Conservation (phyloP, 1,140 invertebrate genomes). For the Drosophila santomea region DNA sequence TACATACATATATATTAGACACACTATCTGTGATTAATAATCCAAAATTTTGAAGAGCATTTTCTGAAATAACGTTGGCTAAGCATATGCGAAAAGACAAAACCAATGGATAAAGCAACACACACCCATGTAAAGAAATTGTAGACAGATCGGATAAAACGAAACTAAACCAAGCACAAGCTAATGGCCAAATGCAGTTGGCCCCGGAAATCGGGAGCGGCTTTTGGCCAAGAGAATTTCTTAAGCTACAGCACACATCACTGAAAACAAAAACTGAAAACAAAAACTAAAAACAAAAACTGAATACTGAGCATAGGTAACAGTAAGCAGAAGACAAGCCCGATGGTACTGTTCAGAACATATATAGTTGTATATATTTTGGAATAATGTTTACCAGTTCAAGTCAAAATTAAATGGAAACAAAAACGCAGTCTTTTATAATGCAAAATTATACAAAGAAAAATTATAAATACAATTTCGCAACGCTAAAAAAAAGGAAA, state of each 20-base stretch:
- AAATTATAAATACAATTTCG: constrained; percentile 33
- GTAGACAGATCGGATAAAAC: constrained; percentile 73
- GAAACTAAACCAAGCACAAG: constrained; percentile 63
- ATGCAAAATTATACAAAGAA: constrained; percentile 59
- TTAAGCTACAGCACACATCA: constrained; percentile 45
- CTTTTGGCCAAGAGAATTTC: constrained; percentile 44
- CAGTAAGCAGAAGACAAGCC: constrained; percentile 22
- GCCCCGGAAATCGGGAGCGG: not conserved
- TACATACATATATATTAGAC: constrained; percentile 84
- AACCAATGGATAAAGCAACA: constrained; percentile 40
- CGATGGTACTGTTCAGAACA: constrained; percentile 59
- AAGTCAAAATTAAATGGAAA: constrained; percentile 52
- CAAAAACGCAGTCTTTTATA: constrained; percentile 51
- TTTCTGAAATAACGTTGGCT: constrained; percentile 81
- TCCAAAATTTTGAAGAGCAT: constrained; percentile 85
- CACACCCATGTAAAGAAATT: constrained; percentile 55
- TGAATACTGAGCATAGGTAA: not conserved
- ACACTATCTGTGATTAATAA: constrained; percentile 85
- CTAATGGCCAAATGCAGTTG: constrained; percentile 21
- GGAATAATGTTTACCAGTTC: constrained; percentile 75
- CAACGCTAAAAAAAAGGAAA: constrained; percentile 48
- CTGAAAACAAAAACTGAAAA: constrained; percentile 20
- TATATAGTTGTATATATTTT: constrained; percentile 83
- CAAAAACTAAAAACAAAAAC: constrained; percentile 7
- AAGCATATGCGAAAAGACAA: constrained; percentile 61